phyloP scores from a whole-genome alignment of 2,888 invertebrate species.

The Acleris holmiana region DNA sequence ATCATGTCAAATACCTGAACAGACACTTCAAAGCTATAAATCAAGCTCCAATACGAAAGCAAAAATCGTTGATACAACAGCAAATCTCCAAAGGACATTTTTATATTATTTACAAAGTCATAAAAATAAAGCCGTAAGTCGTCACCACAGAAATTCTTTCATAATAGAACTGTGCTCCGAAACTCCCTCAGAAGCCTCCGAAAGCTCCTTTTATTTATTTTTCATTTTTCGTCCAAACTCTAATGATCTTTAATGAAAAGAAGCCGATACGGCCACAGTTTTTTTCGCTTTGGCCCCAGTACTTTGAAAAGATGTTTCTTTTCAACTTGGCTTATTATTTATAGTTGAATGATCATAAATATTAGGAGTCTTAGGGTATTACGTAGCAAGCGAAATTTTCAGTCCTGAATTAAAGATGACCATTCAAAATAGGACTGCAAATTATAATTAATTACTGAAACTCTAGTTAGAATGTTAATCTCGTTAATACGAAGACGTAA shows the following conservation, averaged over 20 bases:
- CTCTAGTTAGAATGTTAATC: too few relatives aligned
- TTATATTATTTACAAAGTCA: constrained; percentile 35
- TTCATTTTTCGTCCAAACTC: constrained; percentile 74
- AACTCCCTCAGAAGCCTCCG: constrained; percentile 55
- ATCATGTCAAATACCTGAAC: background rate
- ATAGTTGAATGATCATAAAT: constrained; percentile 56
- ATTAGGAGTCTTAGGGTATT: constrained; percentile 28
- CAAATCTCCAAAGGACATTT: constrained; percentile 26
- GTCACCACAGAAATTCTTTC: constrained; percentile 40
- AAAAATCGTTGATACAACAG: constrained; percentile 9
- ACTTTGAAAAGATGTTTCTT: constrained; percentile 56
- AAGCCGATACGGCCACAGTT: constrained; percentile 64
- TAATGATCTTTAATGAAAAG: constrained; percentile 80
- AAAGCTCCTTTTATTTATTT: constrained; percentile 64
- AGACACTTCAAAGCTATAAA: constrained; percentile 1
- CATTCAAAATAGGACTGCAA: too few relatives aligned
- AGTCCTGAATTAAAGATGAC: constrained; percentile 40
- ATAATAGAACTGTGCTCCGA: constrained; percentile 45
- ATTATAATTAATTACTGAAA: too few relatives aligned
- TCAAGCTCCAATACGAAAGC: constrained; percentile 4
- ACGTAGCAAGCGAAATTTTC: background rate
- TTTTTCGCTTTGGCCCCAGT: constrained; percentile 47
- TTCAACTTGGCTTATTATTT: constrained; percentile 63
- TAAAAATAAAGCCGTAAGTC: constrained; percentile 39
- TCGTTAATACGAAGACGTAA: too few relatives aligned